Evolutionary conservation across 2,113 vertebrate species (phyloP).

Genomic region (Oncorhynchus clarkii): DNA sequence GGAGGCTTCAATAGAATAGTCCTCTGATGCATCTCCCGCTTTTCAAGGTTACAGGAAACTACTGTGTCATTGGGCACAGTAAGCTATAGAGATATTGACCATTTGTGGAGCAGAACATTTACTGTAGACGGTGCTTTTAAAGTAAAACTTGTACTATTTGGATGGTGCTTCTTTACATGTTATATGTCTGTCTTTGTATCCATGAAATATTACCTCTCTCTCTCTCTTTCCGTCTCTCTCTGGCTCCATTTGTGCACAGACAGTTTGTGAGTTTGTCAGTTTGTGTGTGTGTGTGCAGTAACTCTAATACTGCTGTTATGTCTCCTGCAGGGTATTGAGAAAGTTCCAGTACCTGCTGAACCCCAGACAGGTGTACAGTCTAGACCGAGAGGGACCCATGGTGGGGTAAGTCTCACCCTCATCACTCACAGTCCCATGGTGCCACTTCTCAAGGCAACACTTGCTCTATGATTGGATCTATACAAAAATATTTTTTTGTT

Average conservation of each 20-base stretch:
- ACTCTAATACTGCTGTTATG: background rate
- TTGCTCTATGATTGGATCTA: no score
- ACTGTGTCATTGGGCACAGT: constrained; percentile 2
- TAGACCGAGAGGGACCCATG: constrained; percentile 80
- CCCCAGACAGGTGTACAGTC: constrained; percentile 87
- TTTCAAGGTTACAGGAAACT: constrained; percentile 34
- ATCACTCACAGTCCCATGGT: background rate
- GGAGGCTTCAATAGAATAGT: background rate
- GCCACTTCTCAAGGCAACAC: no score
- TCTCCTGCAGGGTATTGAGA: constrained; percentile 78
- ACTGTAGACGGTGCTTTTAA: background rate
- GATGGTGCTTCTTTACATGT: background rate
- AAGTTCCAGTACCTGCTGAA: constrained; percentile 93
- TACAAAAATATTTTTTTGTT: no score
- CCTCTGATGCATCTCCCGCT: constrained; percentile 22
- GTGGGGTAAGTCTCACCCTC: constrained; percentile 74
- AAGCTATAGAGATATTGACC: background rate
- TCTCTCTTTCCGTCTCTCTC: no score
- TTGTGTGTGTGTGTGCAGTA: background rate
- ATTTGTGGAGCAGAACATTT: background rate
- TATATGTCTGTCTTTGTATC: background rate
- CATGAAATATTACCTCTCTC: background rate
- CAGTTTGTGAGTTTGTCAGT: background rate
- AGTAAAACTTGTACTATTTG: background rate
- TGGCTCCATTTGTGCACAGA: background rate